Evolutionary conservation across 2,888 invertebrate species (phyloP), one percentile per base, ranked within the genome.

Genomic region (Panzeria rudis): DNA sequence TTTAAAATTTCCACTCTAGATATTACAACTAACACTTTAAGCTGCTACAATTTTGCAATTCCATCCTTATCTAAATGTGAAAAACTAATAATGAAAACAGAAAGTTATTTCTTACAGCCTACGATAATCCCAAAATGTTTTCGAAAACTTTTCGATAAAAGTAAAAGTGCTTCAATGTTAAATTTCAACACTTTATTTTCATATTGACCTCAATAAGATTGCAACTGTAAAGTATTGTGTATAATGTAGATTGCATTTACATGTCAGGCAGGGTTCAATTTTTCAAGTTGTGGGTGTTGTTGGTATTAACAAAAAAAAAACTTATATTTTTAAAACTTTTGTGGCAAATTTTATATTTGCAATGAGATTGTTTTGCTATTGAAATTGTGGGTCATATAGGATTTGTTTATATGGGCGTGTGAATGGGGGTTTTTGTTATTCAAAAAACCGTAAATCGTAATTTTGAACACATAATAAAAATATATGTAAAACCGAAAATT

Each of bases 141-240:
- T 75, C 2, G 15, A 75, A 29, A 75, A 38, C 32, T 77, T 69
- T 61, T 25, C 1, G 9, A 17, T 20, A n/a, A 68, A 78, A 78
- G 77, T 64, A 64, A 79, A 79, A 72, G 79, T 79, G 54, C 44
- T 56, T 54, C 23, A 23, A 54, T 62, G 62, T 44, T 52, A 25
- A 35, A 38, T 66, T 66, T 80, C 38, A 47, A 56, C 54, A 64
- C 47, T 72, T 64, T 64, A 66, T 80, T 47, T 64, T 72, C 72
- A 72, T 47, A 72, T 72, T 80, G 79, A 64, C 79, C 79, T 72
- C 79, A 80, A 80, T 79, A 35, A 41, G 56, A 52, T 47, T 79
- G 32, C 64, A 72, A 47, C 20, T 62, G 79, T 47, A 41, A 29
- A 50, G 20, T 62, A 44, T 29, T 71, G 62, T 59, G 62, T 32